Base-by-base conservation (phyloP, 2,797 vertebrate genomes). In the Propithecus perrieri region DNA sequence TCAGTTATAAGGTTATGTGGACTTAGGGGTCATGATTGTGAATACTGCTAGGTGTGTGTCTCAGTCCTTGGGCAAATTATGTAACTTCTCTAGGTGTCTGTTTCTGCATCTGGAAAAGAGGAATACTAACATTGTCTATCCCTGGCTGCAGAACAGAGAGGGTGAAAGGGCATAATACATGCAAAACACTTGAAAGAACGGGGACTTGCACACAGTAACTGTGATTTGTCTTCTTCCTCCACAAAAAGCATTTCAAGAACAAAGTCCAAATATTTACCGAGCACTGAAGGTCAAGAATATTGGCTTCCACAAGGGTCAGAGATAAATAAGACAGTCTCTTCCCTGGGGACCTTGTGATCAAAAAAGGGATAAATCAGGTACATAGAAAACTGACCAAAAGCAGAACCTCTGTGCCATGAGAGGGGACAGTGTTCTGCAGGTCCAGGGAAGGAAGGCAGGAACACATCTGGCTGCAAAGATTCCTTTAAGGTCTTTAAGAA, bases 261-360 rank as follows among this genome's bases (percentile, higher is more conserved):
- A 93, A 91, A 80, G 43, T 50, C 41, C 53, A 69, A 86, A 67
- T 76, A 88, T 76, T 67, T 91, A 78, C 69, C 67, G 55, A 86
- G 35, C 55, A 55, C 65, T 30, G 10, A 57, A 89, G 87, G 67
- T n/a, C 88, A 86, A 53, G 65, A 63, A 5, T 14, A 35, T 30
- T 35, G 55, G 85, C 48, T 67, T 74, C 24, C 79, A 69, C 35
- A 50, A 57, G 50, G 24, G 26, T 86, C 61, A 92, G 46, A 78
- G 53, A 76, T 38, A 74, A 91, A n/a, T 8, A 88, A 48, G 43
- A 55, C 28, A 79, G 65, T 48, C 33, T 96, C 55, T 74, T 57
- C 35, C 48, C 50, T 57, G 43, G 26, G 13, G 35, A 72, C 63
- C 41, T 28, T 55, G 41, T 72, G 80, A 71, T 35, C n/a, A 6